phyloP scores from a whole-genome alignment of 1,140 invertebrate species.

The Saxidomus purpurata region DNA sequence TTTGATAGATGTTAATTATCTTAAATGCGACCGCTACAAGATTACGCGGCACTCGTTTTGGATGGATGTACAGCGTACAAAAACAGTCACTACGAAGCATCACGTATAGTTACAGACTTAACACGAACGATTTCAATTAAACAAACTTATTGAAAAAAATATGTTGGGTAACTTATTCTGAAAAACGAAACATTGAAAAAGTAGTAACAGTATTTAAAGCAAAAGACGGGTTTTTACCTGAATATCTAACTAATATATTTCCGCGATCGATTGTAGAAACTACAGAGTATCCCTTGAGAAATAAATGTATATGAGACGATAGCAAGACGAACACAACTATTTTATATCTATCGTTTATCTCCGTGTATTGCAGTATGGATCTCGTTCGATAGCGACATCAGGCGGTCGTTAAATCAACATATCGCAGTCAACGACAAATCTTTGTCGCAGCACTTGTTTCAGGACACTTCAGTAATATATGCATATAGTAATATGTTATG shows the following conservation, averaged over 20 bases:
- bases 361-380: too few relatives aligned
- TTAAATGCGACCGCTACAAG: constrained; percentile 5
- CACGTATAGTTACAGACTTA: constrained; percentile 25
- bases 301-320: background rate
- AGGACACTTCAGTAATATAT: too few relatives aligned
- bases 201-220: background rate
- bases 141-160: constrained; percentile 23
- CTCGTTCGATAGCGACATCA: too few relatives aligned
- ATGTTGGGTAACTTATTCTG: background rate
- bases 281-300: background rate
- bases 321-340: too few relatives aligned
- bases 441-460: too few relatives aligned
- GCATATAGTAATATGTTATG: too few relatives aligned
- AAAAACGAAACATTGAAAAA: constrained; percentile 18
- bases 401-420: too few relatives aligned
- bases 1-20: constrained; percentile 16
- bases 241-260: too few relatives aligned
- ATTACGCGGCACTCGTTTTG: constrained; percentile 31
- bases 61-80: constrained; percentile 26
- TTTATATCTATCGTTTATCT: too few relatives aligned
- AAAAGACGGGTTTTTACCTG: too few relatives aligned
- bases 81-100: constrained; percentile 38
- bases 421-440: too few relatives aligned
- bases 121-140: constrained; percentile 20
- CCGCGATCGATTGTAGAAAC: too few relatives aligned